Conservation (phyloP, 1,140 invertebrate species). For the Temnothorax nylanderi region DNA sequence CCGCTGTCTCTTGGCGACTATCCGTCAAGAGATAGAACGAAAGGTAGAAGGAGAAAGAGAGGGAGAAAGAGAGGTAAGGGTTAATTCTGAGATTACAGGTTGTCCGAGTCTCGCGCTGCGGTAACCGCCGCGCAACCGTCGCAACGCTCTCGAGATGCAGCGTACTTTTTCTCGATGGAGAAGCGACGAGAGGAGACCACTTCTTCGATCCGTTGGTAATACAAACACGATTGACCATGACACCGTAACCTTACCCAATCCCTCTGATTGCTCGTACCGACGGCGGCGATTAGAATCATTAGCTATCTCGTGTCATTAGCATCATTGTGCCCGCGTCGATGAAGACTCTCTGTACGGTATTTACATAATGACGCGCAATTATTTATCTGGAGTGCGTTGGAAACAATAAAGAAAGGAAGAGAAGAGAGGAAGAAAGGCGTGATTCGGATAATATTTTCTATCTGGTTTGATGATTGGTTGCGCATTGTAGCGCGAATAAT, state of each 20-base stretch:
- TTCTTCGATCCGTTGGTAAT: conserved; percentile 46
- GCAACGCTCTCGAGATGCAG: conserved; percentile 33
- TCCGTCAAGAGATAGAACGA: not conserved
- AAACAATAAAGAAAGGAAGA: not conserved
- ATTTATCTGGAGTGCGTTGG: conserved; percentile 73
- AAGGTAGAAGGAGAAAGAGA: not conserved
- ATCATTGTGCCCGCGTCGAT: conserved; percentile 55
- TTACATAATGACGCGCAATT: conserved; percentile 72
- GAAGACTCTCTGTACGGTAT: conserved; percentile 42
- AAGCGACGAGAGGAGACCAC: conserved; percentile 22
- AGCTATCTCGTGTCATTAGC: conserved; percentile 70
- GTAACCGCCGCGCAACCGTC: conserved; percentile 21
- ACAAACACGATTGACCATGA: conserved; percentile 75
- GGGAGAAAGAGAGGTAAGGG: conserved; percentile 33
- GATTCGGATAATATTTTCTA: conserved; percentile 32
- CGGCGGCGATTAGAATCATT: conserved; percentile 65
- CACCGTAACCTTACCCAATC: conserved; percentile 75
- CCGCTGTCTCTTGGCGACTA: conserved; percentile 9
- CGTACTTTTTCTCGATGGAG: conserved; percentile 56
- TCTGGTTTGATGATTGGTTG: conserved; percentile 22
- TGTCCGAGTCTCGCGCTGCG: conserved; percentile 63
- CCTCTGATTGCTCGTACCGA: conserved; percentile 62
- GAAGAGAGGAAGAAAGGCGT: not conserved
- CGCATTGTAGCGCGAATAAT: conserved; percentile 5
- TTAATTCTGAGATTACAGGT: conserved; percentile 72